A percentile compares a stretch with the other conserved stretches of the same genome.
These are phyloP conservation scores for Spisula solida DNA, from an alignment of 2,888 invertebrate genomes.

Conservation along the genomic window DNA sequence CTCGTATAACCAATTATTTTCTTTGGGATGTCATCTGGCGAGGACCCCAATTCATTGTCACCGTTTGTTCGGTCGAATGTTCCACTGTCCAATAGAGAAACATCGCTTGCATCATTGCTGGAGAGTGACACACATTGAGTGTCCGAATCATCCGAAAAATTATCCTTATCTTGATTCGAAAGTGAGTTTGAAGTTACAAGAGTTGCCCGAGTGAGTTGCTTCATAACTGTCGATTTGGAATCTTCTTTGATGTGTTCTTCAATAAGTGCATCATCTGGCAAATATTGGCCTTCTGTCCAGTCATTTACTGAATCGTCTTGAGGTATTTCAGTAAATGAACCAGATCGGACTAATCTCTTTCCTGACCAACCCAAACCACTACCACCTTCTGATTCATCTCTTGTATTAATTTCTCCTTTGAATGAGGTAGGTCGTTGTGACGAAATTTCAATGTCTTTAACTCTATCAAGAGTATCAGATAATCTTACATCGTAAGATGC, in stretches of 20 bases:
- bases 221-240: conserved; percentile 55
- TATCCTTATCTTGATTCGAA: conserved; percentile 66
- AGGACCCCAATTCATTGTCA: conserved; percentile 71
- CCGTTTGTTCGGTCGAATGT: conserved; percentile 56
- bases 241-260: conserved; percentile 67
- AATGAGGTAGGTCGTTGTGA: conserved; percentile 74
- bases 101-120: conserved; percentile 66
- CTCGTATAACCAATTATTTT: conserved; percentile 59
- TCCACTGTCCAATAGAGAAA: conserved; percentile 59
- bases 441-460: conserved; percentile 54
- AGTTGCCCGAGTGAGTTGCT: conserved; percentile 69
- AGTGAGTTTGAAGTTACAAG: conserved; percentile 64
- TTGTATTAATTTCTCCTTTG: conserved; percentile 63
- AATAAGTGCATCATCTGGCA: conserved; percentile 67
- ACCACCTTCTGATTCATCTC: conserved; percentile 63
- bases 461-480: conserved; percentile 26
- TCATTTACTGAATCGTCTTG: conserved; percentile 77
- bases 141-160: conserved; percentile 76
- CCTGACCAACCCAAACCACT: conserved; percentile 81
- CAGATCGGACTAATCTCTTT: conserved; percentile 78
- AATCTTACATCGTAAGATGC: conserved; percentile 63
- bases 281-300: conserved; percentile 75
- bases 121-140: conserved; percentile 69
- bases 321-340: conserved; percentile 81
- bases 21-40: conserved; percentile 68